Base-by-base conservation (phyloP, 1,140 invertebrate genomes). In the Drosophila sechellia region DNA sequence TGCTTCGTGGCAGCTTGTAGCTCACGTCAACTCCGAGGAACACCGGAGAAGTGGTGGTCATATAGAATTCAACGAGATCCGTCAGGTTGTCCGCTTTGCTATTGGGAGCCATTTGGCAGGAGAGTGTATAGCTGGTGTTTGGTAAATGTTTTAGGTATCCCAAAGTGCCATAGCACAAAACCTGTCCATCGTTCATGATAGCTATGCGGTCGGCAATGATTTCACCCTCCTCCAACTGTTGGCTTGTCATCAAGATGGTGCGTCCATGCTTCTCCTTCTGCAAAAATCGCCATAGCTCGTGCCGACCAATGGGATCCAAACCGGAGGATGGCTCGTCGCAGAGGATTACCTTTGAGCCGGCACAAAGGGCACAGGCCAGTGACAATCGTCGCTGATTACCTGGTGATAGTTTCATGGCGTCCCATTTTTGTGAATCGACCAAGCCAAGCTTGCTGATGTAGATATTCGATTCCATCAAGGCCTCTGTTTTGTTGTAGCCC, bases 221-320 rank as follows among this genome's bases (percentile, higher is more conserved):
- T 93, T 99, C 98, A 40, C 98, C 98, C 93, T 99, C 98, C 92
- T 99, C 98, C 97, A 99, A 98, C 92, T 97, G 98, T 93, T 99
- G 98, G 12, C 98, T 99, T n/a, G 97, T 97, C 39, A 99, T 93
- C 2, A 99, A 92, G 60, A 99, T 95, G 5, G 97, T 98, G 46
- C 94, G 92, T 0, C 92, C 92, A 17, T 79, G 79, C 68, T 94
- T 94, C 73, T 95, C 94, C 40, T 80, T 80, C 75, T 94, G 91
- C 31, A 98, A 92, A 35, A 98, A 91, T 90, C 98, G 96, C 98
- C 98, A 99, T 3, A 98, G 95, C 48, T 95, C 95, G 65, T 98
- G 93, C 60, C 98, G 94, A 0, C 97, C 97, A 77, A 96, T 95
- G 3, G 98, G 97, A 94, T 99, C 98, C 94, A 99, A 96, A 43